These are phyloP conservation scores for Muscidifurax raptorellus DNA, from an alignment of 1,140 invertebrate species.

Conservation along the genomic window DNA sequence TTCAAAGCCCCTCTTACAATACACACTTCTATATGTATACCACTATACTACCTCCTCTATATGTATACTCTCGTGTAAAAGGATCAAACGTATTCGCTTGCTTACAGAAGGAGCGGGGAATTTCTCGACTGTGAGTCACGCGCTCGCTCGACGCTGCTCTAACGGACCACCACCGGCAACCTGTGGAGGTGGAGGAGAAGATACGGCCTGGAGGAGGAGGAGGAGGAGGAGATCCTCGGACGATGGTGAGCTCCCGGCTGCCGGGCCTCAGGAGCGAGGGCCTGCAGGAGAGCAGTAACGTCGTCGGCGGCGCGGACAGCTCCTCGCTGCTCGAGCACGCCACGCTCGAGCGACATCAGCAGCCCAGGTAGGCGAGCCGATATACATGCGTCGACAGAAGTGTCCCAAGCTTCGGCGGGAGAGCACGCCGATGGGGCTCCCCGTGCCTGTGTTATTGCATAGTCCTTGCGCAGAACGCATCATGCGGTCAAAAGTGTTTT, in stretches of 20 bases:
- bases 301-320: slow-evolving; percentile 49
- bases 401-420: neutral
- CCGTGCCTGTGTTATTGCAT: neutral
- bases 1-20: neutral
- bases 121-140: slow-evolving; percentile 49
- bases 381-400: neutral
- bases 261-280: slow-evolving; percentile 54
- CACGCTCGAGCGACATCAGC: slow-evolving; percentile 48
- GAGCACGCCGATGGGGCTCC: neutral
- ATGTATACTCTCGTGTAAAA: neutral
- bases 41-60: neutral
- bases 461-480: neutral
- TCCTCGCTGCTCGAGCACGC: slow-evolving; percentile 47
- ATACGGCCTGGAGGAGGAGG: neutral
- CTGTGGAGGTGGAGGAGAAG: slow-evolving; percentile 11
- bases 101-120: slow-evolving; percentile 11
- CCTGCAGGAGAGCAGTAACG: slow-evolving; percentile 53
- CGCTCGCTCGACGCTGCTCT: neutral
- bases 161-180: slow-evolving; percentile 25
- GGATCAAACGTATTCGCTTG: slow-evolving; percentile 11
- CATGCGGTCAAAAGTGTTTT: neutral
- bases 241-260: slow-evolving; percentile 72
- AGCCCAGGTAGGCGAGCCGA: slow-evolving; percentile 24
- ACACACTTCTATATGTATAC: neutral
- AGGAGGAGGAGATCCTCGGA: slow-evolving; percentile 51